These are phyloP conservation scores for Gari tellinella DNA, from an alignment of 2,888 invertebrate species.

Conservation along the genomic window DNA sequence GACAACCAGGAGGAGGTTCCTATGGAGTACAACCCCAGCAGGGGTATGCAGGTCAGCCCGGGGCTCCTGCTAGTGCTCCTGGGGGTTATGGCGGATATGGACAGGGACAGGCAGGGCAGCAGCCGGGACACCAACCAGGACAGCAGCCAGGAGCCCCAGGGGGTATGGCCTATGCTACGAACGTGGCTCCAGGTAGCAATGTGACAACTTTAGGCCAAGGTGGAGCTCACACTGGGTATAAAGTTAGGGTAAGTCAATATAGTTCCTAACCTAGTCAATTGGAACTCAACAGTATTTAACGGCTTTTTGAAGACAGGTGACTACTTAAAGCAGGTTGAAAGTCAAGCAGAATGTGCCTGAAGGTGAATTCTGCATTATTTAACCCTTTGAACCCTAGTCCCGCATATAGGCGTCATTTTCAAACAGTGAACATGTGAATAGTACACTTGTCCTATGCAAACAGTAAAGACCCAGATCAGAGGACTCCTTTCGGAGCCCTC, in stretches of 20 bases:
- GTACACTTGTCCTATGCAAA: no score
- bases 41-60: conserved; percentile 35
- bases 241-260: conserved; percentile 56
- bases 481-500: no score
- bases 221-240: conserved; percentile 55
- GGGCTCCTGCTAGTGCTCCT: conserved; percentile 18
- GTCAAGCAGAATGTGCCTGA: no score
- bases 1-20: conserved; percentile 18
- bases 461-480: no score
- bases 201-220: conserved; percentile 44
- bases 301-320: no score
- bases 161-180: conserved; percentile 41
- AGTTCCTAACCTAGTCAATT: no score
- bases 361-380: no score
- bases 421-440: no score
- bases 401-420: no score
- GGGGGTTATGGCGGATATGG: conserved; percentile 40
- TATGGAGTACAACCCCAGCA: conserved; percentile 26
- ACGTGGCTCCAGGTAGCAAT: conserved; percentile 38
- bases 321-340: no score
- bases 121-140: conserved; percentile 37
- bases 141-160: conserved; percentile 38
- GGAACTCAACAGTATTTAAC: no score
- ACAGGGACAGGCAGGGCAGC: conserved; percentile 16
- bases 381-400: no score